These are phyloP conservation scores for Corvus moneduloides DNA, from an alignment of 2,113 vertebrate genomes.

Conservation along the genomic window DNA sequence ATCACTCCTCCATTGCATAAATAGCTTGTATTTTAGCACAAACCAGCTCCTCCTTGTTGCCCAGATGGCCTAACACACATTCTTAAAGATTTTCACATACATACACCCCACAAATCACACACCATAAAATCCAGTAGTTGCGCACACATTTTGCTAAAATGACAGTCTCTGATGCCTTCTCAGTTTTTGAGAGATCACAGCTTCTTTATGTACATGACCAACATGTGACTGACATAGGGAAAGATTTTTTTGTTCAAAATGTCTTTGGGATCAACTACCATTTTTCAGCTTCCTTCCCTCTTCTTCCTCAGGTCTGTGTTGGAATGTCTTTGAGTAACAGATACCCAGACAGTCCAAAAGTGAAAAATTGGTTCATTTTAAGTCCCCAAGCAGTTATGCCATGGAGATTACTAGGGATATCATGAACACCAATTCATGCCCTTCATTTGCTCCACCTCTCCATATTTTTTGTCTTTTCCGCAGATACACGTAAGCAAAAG, in stretches of 20 bases:
- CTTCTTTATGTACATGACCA: neutral
- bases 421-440: neutral
- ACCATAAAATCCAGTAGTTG: neutral
- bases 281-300: neutral
- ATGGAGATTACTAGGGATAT: neutral
- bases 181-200: neutral
- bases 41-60: neutral
- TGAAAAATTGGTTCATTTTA: neutral
- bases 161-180: neutral
- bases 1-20: neutral
- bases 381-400: neutral
- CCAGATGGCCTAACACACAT: neutral
- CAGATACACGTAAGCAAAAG: neutral
- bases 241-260: neutral
- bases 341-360: neutral
- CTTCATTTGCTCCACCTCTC: neutral
- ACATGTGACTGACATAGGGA: neutral
- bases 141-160: neutral
- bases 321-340: neutral
- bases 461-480: neutral
- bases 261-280: neutral
- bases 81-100: neutral
- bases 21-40: neutral
- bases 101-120: conserved; percentile 15
- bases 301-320: neutral